Evolutionary conservation across 2,113 vertebrate species (phyloP).

Genomic region (Porphyrio hochstetteri): DNA sequence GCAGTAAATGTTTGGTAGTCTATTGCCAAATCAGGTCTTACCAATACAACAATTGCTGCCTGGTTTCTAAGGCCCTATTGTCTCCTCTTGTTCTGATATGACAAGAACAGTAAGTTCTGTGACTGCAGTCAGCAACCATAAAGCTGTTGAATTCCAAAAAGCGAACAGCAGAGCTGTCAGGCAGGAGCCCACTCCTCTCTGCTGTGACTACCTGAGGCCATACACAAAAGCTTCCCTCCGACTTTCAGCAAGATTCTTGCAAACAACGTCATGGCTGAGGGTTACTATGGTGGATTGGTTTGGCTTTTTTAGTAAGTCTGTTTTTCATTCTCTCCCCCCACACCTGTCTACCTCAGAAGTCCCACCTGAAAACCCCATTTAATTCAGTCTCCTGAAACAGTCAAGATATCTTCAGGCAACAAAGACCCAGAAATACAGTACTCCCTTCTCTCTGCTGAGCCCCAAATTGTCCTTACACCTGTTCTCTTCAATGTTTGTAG

Average conservation of each 20-base stretch:
- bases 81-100: neutral
- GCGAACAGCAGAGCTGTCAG: neutral
- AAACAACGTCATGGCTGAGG: accelerated
- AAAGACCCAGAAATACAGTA: neutral
- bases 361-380: neutral
- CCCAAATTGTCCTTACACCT: neutral
- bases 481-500: neutral
- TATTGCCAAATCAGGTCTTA: neutral
- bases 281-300: neutral
- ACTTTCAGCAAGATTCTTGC: neutral
- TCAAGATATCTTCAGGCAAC: neutral
- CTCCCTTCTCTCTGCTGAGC: neutral
- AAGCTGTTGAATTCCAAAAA: neutral
- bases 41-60: neutral
- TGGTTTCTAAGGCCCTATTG: neutral
- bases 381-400: neutral
- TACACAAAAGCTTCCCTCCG: neutral
- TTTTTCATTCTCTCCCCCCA: neutral
- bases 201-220: neutral
- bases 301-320: neutral
- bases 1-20: neutral
- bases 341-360: neutral
- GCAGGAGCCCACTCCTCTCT: neutral
- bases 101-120: neutral
- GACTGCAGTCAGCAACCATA: neutral